Base-by-base conservation (phyloP, 2,888 invertebrate species). In the Polymixis lichenea region DNA sequence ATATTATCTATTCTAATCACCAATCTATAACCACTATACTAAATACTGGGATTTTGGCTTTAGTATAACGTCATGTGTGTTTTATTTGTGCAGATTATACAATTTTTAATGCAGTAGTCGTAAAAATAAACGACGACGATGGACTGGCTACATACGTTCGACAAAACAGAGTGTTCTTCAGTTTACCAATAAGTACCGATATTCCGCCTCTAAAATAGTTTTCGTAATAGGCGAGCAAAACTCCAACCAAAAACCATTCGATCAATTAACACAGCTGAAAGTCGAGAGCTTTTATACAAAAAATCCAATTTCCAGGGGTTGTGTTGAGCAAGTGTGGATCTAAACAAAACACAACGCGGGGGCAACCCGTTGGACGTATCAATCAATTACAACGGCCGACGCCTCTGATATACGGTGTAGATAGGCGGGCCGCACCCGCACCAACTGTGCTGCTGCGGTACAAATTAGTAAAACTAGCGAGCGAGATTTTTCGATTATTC, bases 321-420 rank as follows among this genome's bases (percentile, higher is more conserved):
- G 77, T 80, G 77, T 80, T 84, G 72, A 77, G 71, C 83, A 86
- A 87, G 85, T 83, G 75, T 80, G 81, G 80, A 77, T 79, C 79
- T 82, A 85, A 85, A 87, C 88, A 87, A 88, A 88, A 83, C 88
- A 86, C 74, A 46, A 46, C 43, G 43, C 25, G 68, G 86, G 85
- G 86, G 79, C 81, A 86, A 84, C 88, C 89, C 89, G 89, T 90
- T 92, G 93, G 93, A 95, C 92, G 91, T 94, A 96, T 96, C 95
- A 95, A 96, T 96, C 96, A 95, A 96, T 96, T 96, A 95, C 93
- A 92, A 89, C 90, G 91, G 88, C 93, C 90, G 94, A 93, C 94
- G 94, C 94, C 93, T 93, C 90, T 83, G 94, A 93, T 95, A 91
- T 93, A 91, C 91, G 89, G 87, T 90, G 91, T 84, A 92, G 93